phyloP scores from a whole-genome alignment of 2,797 vertebrate genomes.

The Lagorchestes hirsutus region DNA sequence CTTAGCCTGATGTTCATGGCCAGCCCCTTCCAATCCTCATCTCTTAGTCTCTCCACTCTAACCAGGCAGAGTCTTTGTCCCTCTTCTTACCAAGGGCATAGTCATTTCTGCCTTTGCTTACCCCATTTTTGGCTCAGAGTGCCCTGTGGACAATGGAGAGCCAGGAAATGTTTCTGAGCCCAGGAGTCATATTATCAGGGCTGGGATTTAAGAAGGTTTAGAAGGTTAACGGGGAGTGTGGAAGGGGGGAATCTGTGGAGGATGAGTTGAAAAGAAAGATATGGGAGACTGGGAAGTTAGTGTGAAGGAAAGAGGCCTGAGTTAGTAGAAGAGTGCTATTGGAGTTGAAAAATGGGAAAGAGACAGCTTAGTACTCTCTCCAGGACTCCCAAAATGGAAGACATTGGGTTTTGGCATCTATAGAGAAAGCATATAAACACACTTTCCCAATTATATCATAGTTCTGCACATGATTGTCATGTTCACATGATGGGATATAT shows the following conservation, averaged over 20 bases:
- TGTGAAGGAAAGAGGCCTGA: neutral
- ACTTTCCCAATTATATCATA: neutral
- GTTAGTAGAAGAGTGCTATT: neutral
- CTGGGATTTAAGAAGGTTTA: neutral
- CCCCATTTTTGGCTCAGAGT: neutral
- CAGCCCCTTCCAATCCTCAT: neutral
- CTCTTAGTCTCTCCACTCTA: neutral
- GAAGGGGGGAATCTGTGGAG: neutral
- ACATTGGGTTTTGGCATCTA: neutral
- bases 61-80: neutral
- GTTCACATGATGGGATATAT: neutral
- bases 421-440: neutral
- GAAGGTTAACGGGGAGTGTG: neutral
- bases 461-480: neutral
- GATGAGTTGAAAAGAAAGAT: neutral
- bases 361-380: neutral
- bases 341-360: neutral
- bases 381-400: neutral
- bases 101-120: neutral
- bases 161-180: neutral
- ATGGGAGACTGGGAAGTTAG: neutral
- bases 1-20: neutral
- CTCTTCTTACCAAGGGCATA: neutral
- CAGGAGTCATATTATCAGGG: neutral
- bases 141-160: neutral